A percentile compares a stretch with the other conserved stretches of the same genome.
Conservation (phyloP, 1,140 invertebrate genomes). For the Nasonia longicornis region DNA sequence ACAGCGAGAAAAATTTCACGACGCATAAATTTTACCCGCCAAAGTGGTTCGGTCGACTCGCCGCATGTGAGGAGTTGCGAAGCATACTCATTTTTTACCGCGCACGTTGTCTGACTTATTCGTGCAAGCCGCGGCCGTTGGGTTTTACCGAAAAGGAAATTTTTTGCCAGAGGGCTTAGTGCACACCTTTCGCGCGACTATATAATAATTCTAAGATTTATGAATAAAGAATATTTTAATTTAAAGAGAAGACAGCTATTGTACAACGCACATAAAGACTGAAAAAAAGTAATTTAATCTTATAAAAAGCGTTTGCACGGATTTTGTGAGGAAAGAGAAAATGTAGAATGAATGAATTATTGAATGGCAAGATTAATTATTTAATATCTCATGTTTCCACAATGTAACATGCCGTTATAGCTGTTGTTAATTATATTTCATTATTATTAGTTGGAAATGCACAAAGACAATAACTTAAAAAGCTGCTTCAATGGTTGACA, state of each 20-base stretch:
- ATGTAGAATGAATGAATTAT: no score
- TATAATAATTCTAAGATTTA: constrained; percentile 2
- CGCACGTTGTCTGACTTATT: constrained; percentile 51
- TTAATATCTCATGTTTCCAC: no score
- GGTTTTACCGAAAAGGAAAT: neutral
- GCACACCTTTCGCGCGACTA: neutral
- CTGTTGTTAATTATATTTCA: no score
- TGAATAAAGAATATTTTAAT: constrained; percentile 7
- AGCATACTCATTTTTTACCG: constrained; percentile 55
- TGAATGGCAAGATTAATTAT: no score
- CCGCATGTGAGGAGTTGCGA: constrained; percentile 46
- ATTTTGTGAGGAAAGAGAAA: no score
- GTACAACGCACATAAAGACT: neutral
- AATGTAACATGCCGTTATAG: no score
- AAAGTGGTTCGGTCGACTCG: constrained; percentile 54
- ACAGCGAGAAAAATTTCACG: constrained; percentile 55
- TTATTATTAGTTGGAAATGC: no score
- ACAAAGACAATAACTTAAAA: no score
- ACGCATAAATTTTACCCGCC: constrained; percentile 55
- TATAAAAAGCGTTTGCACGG: no score
- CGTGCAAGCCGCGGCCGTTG: constrained; percentile 39
- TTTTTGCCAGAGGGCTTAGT: neutral
- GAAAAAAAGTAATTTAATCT: neutral
- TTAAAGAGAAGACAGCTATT: neutral
- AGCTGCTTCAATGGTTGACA: no score